phyloP scores from a whole-genome alignment of 2,113 vertebrate genomes.

The Anhinga rufa region DNA sequence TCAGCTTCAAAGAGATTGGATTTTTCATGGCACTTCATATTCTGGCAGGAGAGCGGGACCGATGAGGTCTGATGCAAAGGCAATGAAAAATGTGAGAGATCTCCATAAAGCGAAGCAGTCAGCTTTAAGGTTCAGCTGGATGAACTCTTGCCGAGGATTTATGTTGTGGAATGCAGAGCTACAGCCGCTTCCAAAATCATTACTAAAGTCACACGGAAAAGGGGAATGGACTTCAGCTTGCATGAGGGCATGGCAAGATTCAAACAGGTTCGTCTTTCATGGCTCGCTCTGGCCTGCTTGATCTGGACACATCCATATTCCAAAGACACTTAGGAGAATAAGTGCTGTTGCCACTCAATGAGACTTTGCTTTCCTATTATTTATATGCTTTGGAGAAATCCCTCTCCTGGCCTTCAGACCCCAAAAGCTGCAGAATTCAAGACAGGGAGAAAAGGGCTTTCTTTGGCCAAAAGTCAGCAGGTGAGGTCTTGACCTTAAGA shows the following conservation, averaged over 20 bases:
- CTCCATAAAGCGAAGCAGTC: background rate
- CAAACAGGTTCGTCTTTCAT: background rate
- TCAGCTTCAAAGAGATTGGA: background rate
- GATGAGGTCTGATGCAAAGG: background rate
- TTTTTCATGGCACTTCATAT: background rate
- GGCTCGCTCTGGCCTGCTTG: background rate
- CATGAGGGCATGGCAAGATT: background rate
- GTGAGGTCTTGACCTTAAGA: background rate
- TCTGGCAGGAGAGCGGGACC: background rate
- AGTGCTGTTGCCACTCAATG: background rate
- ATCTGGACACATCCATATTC: background rate
- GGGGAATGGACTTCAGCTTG: background rate
- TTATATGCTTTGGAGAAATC: background rate
- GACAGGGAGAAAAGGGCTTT: background rate
- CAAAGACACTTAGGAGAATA: background rate
- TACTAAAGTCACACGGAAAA: background rate
- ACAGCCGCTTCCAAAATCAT: fast-evolving
- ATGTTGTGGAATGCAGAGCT: background rate
- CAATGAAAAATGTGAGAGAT: constrained; percentile 24
- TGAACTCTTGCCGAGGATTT: constrained; percentile 9
- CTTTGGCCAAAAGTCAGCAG: background rate
- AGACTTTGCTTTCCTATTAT: background rate
- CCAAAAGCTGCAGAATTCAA: background rate
- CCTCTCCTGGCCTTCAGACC: background rate
- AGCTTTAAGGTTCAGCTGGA: constrained; percentile 10